Evolutionary conservation across 35 echinoderm and acorn worm genomes (phyloP).

Genomic region (Holothuria glaberrima): DNA sequence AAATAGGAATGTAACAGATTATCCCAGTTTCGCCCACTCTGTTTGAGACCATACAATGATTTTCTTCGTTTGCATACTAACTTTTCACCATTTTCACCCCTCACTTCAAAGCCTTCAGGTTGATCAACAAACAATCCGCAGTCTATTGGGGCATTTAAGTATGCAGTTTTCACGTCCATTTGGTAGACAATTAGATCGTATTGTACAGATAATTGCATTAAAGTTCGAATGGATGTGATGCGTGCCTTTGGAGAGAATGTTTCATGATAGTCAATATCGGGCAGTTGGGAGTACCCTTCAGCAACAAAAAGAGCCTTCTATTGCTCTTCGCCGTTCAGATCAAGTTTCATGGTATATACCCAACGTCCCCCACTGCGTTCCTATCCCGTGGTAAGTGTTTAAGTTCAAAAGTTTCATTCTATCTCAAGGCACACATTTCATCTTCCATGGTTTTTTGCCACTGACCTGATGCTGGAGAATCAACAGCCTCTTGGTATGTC

Average conservation of each 20-base stretch:
- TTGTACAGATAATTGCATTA: conserved; percentile 62
- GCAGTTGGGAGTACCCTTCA: conserved; percentile 54
- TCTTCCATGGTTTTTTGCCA: conserved; percentile 65
- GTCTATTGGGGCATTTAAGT: conserved; percentile 65
- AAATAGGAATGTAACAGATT: conserved; percentile 65
- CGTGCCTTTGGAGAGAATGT: conserved; percentile 59
- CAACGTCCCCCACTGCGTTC: conserved; percentile 30
- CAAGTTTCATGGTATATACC: conserved; percentile 45
- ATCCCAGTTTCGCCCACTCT: conserved; percentile 71
- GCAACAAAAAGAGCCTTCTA: conserved; percentile 55
- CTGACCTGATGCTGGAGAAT: conserved; percentile 16
- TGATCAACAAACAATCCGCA: conserved; percentile 59
- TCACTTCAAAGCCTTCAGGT: conserved; percentile 56
- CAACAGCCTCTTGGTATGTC: conserved; percentile 59
- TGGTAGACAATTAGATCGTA: conserved; percentile 60
- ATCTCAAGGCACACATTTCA: conserved; percentile 28
- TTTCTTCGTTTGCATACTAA: conserved; percentile 70
- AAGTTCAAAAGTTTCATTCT: conserved; percentile 54
- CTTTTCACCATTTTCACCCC: conserved; percentile 46
- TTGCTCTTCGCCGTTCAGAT: conserved; percentile 38
- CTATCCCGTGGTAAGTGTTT: background rate
- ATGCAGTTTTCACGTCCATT: conserved; percentile 78
- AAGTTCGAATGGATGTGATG: conserved; percentile 45
- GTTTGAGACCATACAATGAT: conserved; percentile 72
- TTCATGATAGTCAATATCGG: conserved; percentile 57